These are phyloP conservation scores for Glandiceps talaboti DNA, from an alignment of 53 echinoderm and acorn worm genomes.

Conservation along the genomic window DNA sequence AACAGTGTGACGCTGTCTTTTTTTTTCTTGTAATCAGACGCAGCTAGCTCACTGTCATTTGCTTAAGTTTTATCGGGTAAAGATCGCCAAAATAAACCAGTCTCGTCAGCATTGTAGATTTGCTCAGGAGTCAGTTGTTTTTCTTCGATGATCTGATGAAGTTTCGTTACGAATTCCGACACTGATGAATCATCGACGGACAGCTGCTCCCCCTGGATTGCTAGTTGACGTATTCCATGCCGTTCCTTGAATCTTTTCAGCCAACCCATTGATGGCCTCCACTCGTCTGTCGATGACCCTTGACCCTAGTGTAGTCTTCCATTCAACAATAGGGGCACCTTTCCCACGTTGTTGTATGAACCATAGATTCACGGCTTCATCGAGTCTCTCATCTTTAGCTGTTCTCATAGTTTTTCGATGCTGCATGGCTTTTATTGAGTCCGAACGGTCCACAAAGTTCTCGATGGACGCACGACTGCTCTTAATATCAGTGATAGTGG, in stretches of 20 bases:
- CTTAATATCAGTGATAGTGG: neutral
- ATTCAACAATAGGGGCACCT: slow-evolving; percentile 1
- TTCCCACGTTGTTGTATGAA: neutral
- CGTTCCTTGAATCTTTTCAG: slow-evolving; percentile 8
- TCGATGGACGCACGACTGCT: neutral
- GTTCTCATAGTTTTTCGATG: neutral
- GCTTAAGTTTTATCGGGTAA: neutral
- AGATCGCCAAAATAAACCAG: neutral
- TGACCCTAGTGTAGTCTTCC: neutral
- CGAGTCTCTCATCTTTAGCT: neutral
- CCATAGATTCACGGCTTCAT: neutral
- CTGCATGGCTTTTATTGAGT: neutral
- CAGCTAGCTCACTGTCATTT: too few relatives aligned
- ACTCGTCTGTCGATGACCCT: neutral
- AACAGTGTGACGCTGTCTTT: too few relatives aligned
- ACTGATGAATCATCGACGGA: too few relatives aligned
- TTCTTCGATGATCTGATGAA: neutral
- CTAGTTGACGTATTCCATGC: slow-evolving; percentile 8
- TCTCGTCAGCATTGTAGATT: neutral
- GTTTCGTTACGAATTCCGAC: neutral
- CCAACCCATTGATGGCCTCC: slow-evolving; percentile 13
- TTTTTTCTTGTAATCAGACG: too few relatives aligned
- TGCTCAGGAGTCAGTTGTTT: neutral
- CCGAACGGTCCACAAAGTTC: neutral
- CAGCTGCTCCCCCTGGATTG: slow-evolving; percentile 8